phyloP scores from a whole-genome alignment of 2,797 vertebrate species.

The Syngnathus acus region DNA sequence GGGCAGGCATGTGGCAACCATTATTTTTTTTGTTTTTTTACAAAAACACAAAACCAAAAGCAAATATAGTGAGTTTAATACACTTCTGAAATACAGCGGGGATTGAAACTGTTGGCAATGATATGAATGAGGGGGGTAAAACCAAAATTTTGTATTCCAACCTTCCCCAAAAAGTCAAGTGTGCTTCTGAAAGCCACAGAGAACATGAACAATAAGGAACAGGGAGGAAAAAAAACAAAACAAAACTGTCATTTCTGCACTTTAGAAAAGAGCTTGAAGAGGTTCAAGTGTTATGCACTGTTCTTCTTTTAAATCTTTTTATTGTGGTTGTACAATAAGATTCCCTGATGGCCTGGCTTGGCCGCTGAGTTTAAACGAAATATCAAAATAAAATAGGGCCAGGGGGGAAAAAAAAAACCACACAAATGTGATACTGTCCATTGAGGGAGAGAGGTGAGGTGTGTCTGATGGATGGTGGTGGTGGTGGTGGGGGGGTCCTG shows the following conservation, averaged over 20 bases:
- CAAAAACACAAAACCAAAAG: conserved; percentile 45
- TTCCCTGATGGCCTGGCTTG: conserved; percentile 85
- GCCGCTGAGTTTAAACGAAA: conserved; percentile 82
- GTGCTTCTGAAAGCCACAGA: conserved; percentile 58
- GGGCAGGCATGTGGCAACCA: conserved; percentile 48
- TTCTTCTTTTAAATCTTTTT: conserved; percentile 64
- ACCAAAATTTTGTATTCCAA: conserved; percentile 25
- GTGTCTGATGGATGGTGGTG: conserved; percentile 57
- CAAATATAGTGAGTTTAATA: conserved; percentile 57
- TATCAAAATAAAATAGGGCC: conserved; percentile 53
- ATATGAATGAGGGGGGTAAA: conserved; percentile 42
- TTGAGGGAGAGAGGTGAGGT: conserved; percentile 61
- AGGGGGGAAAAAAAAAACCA: conserved; percentile 47
- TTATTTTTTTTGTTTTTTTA: conserved; percentile 27
- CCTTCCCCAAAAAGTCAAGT: conserved; percentile 48
- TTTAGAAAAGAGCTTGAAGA: conserved; percentile 47
- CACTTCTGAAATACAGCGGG: conserved; percentile 53
- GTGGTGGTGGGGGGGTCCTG: conserved; percentile 72
- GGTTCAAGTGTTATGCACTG: conserved; percentile 66
- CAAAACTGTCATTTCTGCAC: conserved; percentile 34
- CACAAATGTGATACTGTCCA: conserved; percentile 73
- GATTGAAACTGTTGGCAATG: conserved; percentile 54
- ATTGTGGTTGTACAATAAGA: conserved; percentile 83
- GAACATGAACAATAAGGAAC: conserved; percentile 10
- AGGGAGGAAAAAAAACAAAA: conserved; percentile 5